Base-by-base conservation (phyloP, 2,888 invertebrate genomes). In the Labia minor region DNA sequence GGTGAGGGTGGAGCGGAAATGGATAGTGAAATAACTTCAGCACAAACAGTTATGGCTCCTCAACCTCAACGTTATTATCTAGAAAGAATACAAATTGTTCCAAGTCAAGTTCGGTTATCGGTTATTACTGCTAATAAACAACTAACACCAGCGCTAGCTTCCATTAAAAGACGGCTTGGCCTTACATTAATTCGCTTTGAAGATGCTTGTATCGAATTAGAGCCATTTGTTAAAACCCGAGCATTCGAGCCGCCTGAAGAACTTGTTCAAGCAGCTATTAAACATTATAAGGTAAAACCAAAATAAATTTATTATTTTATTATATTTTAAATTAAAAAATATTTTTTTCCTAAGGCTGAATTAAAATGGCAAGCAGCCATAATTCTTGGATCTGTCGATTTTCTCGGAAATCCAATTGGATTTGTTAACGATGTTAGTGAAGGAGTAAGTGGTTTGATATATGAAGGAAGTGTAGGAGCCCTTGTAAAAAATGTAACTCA, bases 351-450 rank as follows among this genome's bases (percentile, higher is more conserved):
- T 26, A 69, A 72, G 18, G 74, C 91, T 86, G 93, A 95, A 78
- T 77, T 98, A 65, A 90, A 91, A 75, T 92, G 95, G 86, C 97
- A 99, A 79, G 95, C 96, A 4, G 92, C 92, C 3, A 90, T 90
- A 72, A 97, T 99, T 74, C 80, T 99, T 67, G 97, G 95, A 1
- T 94, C 97, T 0, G 93, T 97, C 19, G 98, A 99, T 79, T 97
- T 99, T 77, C 84, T 99, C 65, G 99, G 99, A 49, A 98, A 97
- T 81, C 99, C 99, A 1, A 78, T 96, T 63, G 98, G 98, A 14
- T 88, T 99, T 74, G 87, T 97, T 70, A 92, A 92, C 74, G 98
- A 99, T 80, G 89, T 99, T 49, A 90, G 93, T 0, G 97, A 97
- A 79, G 97, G 98, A 26, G 87, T 98, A 33, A 88, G 92, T 1